Conservation (phyloP, 2,113 vertebrate genomes). For the Psammodynastes pulverulentus region DNA sequence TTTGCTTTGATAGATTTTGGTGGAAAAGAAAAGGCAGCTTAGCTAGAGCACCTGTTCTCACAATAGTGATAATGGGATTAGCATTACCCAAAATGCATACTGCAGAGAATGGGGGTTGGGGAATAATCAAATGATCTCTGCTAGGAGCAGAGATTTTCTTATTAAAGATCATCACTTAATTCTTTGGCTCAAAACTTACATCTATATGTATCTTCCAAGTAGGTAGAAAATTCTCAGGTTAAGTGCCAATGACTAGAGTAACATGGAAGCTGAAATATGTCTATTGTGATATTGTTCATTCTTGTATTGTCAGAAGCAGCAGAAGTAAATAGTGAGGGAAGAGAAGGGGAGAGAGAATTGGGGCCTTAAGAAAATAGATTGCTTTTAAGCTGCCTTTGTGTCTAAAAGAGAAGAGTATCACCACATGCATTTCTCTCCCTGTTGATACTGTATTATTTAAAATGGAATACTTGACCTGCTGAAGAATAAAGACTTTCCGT, state of each 20-base stretch:
- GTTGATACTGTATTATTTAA: conserved; percentile 1
- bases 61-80: conserved; percentile 41
- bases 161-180: neutral
- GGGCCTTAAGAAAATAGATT: neutral
- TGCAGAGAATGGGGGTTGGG: neutral
- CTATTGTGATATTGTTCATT: neutral
- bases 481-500: conserved; percentile 6
- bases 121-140: neutral
- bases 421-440: neutral
- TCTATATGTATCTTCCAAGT: neutral
- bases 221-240: neutral
- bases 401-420: neutral
- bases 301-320: neutral
- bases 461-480: neutral
- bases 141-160: neutral
- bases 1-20: conserved; percentile 57
- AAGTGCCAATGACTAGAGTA: neutral
- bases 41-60: conserved; percentile 57
- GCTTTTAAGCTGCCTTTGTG: conserved; percentile 15
- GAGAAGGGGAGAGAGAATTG: neutral
- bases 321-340: neutral
- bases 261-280: neutral
- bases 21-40: conserved; percentile 52
- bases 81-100: conserved; percentile 31
- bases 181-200: neutral